Conservation (phyloP, 2,113 vertebrate species). For the Myotis yumanensis region DNA sequence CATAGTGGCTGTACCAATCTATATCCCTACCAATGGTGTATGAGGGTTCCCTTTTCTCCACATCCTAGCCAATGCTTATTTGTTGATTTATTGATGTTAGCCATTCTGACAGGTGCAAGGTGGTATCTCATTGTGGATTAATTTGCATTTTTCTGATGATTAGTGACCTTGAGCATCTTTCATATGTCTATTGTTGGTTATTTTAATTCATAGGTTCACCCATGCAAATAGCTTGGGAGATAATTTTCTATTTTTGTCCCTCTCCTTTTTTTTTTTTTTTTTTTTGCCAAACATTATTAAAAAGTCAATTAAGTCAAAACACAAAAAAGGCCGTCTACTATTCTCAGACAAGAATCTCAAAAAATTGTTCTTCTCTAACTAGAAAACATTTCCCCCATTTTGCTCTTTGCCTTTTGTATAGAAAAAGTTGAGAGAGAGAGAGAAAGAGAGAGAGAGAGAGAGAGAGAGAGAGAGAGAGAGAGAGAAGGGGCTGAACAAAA, state of each 20-base stretch:
- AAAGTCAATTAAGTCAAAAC: neutral
- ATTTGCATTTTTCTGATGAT: neutral
- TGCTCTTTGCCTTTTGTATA: neutral
- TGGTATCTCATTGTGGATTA: neutral
- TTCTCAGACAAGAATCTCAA: neutral
- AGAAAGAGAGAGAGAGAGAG: neutral
- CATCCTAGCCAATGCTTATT: neutral
- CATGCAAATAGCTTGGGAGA: neutral
- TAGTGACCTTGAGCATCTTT: neutral
- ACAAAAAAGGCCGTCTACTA: neutral
- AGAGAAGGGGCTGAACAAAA: neutral
- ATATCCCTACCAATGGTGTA: neutral
- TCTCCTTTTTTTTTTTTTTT: accelerated
- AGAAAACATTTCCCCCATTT: neutral
- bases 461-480: neutral
- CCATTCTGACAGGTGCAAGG: neutral
- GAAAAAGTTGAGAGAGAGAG: neutral
- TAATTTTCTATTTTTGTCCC: neutral
- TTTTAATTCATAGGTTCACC: neutral
- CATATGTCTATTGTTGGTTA: neutral
- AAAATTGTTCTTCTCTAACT: neutral
- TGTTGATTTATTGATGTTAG: neutral
- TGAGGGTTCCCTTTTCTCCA: neutral
- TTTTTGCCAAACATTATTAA: neutral
- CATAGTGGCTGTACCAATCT: neutral